These are phyloP conservation scores for Pelagia noctiluca DNA, from an alignment of 30 jellyfish, hydroid and myxozoan genomes.

Conservation along the genomic window DNA sequence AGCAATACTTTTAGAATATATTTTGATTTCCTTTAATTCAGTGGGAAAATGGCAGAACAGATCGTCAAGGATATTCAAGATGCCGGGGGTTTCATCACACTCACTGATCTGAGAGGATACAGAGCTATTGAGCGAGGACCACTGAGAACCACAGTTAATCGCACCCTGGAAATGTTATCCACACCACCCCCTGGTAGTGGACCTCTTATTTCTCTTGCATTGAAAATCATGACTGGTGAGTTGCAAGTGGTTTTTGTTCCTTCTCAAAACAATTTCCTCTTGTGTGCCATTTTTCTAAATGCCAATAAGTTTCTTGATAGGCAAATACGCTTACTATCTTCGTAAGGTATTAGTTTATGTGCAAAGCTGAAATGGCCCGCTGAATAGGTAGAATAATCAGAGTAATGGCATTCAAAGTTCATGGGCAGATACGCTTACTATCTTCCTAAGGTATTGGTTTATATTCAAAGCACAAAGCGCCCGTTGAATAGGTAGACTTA, in stretches of 20 bases:
- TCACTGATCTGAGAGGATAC: constrained; percentile 86
- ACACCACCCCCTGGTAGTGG: constrained; percentile 99
- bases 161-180: constrained; percentile 81
- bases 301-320: too few species aligned
- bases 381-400: too few species aligned
- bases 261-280: constrained; percentile 8
- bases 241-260: background rate
- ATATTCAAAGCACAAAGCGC: too few species aligned
- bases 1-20: background rate
- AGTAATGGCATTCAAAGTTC: too few species aligned
- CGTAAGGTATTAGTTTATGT: too few species aligned
- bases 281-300: too few species aligned
- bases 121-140: constrained; percentile 90
- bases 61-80: constrained; percentile 85
- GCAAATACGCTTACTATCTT: too few species aligned
- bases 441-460: too few species aligned
- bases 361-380: too few species aligned
- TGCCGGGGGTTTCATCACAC: constrained; percentile 95
- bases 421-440: too few species aligned
- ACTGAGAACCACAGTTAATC: constrained; percentile 72
- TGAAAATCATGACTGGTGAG: constrained; percentile 93
- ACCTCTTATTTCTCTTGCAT: constrained; percentile 86
- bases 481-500: too few species aligned
- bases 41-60: constrained; percentile 96
- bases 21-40: constrained; percentile 8